A percentile compares a stretch with the other conserved stretches of the same genome.
phyloP scores from a whole-genome alignment of 1,140 invertebrate species.

The Drosophila punjabiensis region DNA sequence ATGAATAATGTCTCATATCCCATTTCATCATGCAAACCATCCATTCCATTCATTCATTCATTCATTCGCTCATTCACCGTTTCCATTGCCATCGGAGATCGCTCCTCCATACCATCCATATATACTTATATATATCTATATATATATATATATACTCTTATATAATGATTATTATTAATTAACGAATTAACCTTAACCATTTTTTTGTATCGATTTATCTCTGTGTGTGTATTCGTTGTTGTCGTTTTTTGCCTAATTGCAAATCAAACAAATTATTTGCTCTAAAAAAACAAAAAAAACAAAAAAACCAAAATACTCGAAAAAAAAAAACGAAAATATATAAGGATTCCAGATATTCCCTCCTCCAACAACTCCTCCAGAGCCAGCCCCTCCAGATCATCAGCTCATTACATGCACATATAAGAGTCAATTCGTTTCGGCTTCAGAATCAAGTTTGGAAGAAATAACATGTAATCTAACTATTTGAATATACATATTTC shows the following conservation, averaged over 20 bases:
- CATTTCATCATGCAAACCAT: conserved; percentile 16
- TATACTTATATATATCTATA: conserved; percentile 32
- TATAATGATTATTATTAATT: conserved; percentile 74
- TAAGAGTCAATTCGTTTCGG: conserved; percentile 86
- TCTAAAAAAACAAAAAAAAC: conserved; percentile 48
- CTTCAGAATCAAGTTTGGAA: conserved; percentile 89
- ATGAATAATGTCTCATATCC: conserved; percentile 16
- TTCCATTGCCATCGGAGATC: conserved; percentile 23
- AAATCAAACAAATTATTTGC: conserved; percentile 69
- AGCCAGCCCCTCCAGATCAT: conserved; percentile 92
- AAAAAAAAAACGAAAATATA: conserved; percentile 60
- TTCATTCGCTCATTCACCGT: conserved; percentile 22
- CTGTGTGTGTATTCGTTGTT: conserved; percentile 83
- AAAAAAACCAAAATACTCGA: conserved; percentile 33
- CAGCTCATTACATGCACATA: conserved; percentile 86
- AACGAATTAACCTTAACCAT: conserved; percentile 74
- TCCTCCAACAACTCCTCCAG: conserved; percentile 92
- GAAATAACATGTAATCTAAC: conserved; percentile 88
- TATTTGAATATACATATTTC: conserved; percentile 76
- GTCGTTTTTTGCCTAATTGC: conserved; percentile 76
- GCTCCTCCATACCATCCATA: conserved; percentile 26
- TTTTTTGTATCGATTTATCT: conserved; percentile 79
- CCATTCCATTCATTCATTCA: conserved; percentile 14
- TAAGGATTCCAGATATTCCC: conserved; percentile 93
- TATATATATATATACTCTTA: conserved; percentile 32